These are phyloP conservation scores for Akabosia matsudoensis DNA, from an alignment of 1,140 invertebrate genomes.

Conservation along the genomic window DNA sequence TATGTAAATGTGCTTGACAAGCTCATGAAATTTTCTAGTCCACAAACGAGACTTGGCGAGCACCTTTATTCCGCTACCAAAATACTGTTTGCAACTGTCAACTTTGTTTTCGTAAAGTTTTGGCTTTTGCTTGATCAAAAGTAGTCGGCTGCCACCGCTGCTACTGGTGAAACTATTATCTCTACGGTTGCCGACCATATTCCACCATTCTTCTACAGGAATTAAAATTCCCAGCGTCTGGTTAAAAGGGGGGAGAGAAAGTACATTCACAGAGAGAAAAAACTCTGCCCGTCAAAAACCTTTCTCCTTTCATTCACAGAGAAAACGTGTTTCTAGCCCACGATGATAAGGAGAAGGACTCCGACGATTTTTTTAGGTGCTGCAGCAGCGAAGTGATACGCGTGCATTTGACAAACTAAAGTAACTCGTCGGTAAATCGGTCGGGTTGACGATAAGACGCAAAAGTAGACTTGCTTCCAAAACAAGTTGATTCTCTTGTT, in stretches of 20 bases:
- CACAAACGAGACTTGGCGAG: slow-evolving; percentile 14
- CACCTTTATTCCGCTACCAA: not conserved
- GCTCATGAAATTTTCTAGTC: slow-evolving; percentile 11
- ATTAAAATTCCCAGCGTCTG: slow-evolving; percentile 18
- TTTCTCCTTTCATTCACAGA: not conserved
- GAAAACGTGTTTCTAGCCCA: not conserved
- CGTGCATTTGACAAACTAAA: too few species aligned
- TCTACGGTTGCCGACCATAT: slow-evolving; percentile 36
- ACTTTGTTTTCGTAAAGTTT: slow-evolving; percentile 15
- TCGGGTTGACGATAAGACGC: too few species aligned
- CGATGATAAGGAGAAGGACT: too few species aligned
- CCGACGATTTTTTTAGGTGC: too few species aligned
- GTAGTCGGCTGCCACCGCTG: slow-evolving; percentile 30
- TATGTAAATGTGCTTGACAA: slow-evolving; percentile 5
- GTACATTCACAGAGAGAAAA: not conserved
- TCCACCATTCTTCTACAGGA: slow-evolving; percentile 23
- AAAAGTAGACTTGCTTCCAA: not conserved
- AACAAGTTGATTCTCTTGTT: not conserved
- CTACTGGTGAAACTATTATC: slow-evolving; percentile 26
- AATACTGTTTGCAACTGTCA: slow-evolving; percentile 21
- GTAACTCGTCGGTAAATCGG: too few species aligned
- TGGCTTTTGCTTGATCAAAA: slow-evolving; percentile 33
- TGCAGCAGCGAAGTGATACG: too few species aligned
- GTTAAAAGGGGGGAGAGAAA: not conserved
- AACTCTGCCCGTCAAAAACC: not conserved